These are phyloP conservation scores for Sinocyclocheilus grahami DNA, from an alignment of 2,113 vertebrate genomes.

Conservation along the genomic window DNA sequence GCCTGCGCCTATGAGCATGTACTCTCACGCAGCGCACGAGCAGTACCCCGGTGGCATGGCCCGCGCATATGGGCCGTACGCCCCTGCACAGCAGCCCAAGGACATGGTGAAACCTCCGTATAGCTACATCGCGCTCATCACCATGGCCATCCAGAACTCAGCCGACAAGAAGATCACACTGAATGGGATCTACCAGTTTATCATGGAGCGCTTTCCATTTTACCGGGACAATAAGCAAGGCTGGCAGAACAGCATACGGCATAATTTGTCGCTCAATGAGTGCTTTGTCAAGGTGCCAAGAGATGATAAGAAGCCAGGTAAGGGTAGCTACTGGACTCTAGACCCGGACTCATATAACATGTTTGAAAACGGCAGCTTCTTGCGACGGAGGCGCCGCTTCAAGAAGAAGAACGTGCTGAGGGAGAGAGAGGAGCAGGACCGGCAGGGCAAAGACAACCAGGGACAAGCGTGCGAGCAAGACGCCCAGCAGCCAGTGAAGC, in stretches of 20 bases:
- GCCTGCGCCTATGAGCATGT: constrained; percentile 95
- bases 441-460: not conserved
- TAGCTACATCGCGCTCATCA: constrained; percentile 96
- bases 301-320: constrained; percentile 91
- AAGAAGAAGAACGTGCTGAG: constrained; percentile 93
- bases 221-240: constrained; percentile 93
- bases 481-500: constrained; percentile 72
- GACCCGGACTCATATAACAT: constrained; percentile 95
- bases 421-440: constrained; percentile 87
- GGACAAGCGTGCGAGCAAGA: no score
- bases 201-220: constrained; percentile 94
- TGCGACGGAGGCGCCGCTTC: constrained; percentile 86
- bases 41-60: constrained; percentile 93
- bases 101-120: constrained; percentile 98
- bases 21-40: constrained; percentile 93
- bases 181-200: constrained; percentile 96
- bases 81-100: constrained; percentile 94
- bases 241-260: constrained; percentile 92
- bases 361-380: constrained; percentile 93
- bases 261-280: constrained; percentile 92
- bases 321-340: constrained; percentile 93
- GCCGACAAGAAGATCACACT: constrained; percentile 95
- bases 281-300: constrained; percentile 94
- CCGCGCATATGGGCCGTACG: constrained; percentile 91
- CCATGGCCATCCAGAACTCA: constrained; percentile 96